phyloP scores from a whole-genome alignment of 1,140 invertebrate species.

The Magallana angulata region DNA sequence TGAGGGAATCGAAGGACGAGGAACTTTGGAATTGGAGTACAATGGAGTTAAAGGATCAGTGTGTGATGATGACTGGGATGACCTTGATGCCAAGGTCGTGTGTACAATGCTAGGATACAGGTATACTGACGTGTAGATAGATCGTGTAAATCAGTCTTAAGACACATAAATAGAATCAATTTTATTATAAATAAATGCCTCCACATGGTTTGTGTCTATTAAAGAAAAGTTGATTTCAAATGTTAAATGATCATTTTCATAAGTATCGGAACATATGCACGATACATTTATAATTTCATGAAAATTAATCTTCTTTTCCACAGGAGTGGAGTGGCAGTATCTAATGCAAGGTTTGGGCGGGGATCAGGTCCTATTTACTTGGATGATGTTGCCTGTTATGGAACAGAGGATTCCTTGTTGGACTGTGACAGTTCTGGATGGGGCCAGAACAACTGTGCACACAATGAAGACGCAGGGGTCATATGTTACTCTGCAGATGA shows the following conservation, averaged over 20 bases:
- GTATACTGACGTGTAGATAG: background rate
- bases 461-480: slow-evolving; percentile 82
- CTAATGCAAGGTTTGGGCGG: slow-evolving; percentile 78
- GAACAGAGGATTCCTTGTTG: slow-evolving; percentile 85
- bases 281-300: background rate
- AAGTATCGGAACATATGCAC: too few relatives aligned
- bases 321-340: slow-evolving; percentile 13
- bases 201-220: too few relatives aligned
- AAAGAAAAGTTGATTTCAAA: too few relatives aligned
- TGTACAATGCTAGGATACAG: slow-evolving; percentile 77
- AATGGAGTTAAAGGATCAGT: slow-evolving; percentile 86
- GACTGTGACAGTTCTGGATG: slow-evolving; percentile 87
- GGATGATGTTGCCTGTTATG: slow-evolving; percentile 86
- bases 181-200: too few relatives aligned
- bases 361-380: slow-evolving; percentile 82
- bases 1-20: slow-evolving; percentile 79
- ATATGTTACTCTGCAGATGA: slow-evolving; percentile 48
- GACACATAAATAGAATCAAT: too few relatives aligned
- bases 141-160: too few relatives aligned
- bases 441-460: slow-evolving; percentile 84
- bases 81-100: slow-evolving; percentile 85
- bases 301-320: background rate
- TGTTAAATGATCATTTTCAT: too few relatives aligned
- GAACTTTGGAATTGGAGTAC: slow-evolving; percentile 86
- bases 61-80: slow-evolving; percentile 87